Evolutionary conservation across 2,888 invertebrate species (phyloP).

Genomic region (Coronaproctus castanopsis): DNA sequence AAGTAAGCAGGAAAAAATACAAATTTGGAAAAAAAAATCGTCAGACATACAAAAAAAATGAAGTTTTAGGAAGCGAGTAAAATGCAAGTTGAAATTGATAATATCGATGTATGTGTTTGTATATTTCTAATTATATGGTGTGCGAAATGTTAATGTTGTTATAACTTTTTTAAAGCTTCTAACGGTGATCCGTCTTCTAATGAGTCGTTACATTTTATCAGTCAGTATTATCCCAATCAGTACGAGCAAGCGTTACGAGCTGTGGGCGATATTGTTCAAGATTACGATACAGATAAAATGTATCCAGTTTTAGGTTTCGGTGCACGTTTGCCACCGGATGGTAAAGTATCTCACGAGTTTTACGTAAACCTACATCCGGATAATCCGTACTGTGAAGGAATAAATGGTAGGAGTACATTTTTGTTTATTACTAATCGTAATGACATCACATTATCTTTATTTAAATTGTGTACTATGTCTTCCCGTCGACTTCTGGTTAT

Average conservation of each 20-base stretch:
- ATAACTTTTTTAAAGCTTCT: constrained; percentile 25
- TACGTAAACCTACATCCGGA: constrained; percentile 31
- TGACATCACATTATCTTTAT: neutral
- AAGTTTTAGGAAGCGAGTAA: too few species aligned
- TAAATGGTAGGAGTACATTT: constrained; percentile 26
- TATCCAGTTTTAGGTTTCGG: constrained; percentile 30
- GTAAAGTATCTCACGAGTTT: constrained; percentile 28
- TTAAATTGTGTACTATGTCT: neutral
- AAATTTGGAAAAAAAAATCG: too few species aligned
- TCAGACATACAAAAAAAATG: too few species aligned
- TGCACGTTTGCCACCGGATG: constrained; percentile 29
- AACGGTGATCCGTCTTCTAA: constrained; percentile 28
- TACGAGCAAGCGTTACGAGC: constrained; percentile 29
- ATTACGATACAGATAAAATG: constrained; percentile 31
- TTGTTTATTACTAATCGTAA: neutral
- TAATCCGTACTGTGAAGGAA: constrained; percentile 32
- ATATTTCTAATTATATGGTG: too few species aligned
- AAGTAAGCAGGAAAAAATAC: too few species aligned
- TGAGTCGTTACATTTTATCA: constrained; percentile 29
- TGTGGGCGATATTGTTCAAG: constrained; percentile 29
- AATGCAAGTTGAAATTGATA: too few species aligned
- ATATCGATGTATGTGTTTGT: too few species aligned
- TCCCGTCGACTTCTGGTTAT: too few species aligned
- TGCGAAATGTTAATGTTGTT: too few species aligned
- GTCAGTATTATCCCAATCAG: constrained; percentile 24